Base-by-base conservation (phyloP, 2,888 invertebrate species). In the Baccha elongata region DNA sequence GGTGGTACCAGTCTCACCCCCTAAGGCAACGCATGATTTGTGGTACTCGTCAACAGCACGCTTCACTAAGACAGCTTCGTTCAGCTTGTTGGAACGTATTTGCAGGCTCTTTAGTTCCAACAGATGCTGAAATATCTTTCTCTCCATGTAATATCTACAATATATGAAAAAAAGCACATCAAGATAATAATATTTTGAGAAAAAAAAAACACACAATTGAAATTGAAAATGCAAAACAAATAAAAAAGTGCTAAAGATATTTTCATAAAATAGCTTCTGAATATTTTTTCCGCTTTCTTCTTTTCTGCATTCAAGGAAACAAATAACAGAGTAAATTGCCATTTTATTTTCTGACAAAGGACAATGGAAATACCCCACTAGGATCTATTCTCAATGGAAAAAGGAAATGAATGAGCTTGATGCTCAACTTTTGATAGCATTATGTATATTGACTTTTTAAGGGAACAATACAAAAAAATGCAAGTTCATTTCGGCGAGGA, bases 61-160 rank as follows among this genome's bases (percentile, higher is more conserved):
- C 90, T 97, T 98, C 1, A 97, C 96, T 79, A 97, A 91, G 62
- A 97, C 94, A 26, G 96, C 94, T 91, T 98, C 98, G 87, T 97
- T 97, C 44, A 96, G 93, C 90, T 96, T 95, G 55, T 96, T 97
- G 32, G 97, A 96, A 87, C 98, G 94, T 87, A 98, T 98, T 91
- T 98, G 98, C 85, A 97, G 92, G 62, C 97, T 93, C 90, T 98
- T 98, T 64, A 98, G 91, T 88, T 98, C 98, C 87, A 98, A 92
- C 72, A 98, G 92, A 89, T 98, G 97, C 88, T 98, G 97, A 90
- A 98, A 98, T 87, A 98, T 96, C 88, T 97, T 96, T 75, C 97
- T 92, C 90, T 98, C 98, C 87, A 97, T 93, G 87, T 97, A 96
- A 90, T 97, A 98, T 88, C 97, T 95, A 21, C 26, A 55, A 40